A percentile compares a stretch with the other conserved stretches of the same genome.
Evolutionary conservation across 2,888 invertebrate species (phyloP).

Genomic region (Lathronympha strigana): DNA sequence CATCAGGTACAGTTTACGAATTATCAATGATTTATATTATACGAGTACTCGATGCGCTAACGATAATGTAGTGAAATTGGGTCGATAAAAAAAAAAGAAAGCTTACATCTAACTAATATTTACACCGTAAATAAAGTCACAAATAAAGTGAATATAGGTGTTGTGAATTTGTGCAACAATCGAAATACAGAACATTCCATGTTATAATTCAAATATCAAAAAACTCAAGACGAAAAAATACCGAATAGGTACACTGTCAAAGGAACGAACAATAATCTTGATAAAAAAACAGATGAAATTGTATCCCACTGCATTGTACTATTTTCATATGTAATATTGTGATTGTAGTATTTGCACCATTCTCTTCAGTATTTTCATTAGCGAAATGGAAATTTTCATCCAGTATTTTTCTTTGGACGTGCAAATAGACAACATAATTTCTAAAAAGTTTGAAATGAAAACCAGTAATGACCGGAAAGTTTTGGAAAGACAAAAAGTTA

Average conservation of each 20-base stretch:
- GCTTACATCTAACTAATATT: no score
- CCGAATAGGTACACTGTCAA: not conserved
- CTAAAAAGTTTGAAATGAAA: not conserved
- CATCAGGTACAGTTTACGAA: no score
- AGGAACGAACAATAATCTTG: not conserved
- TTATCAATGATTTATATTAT: no score
- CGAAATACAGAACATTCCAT: no score
- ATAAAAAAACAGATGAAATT: not conserved
- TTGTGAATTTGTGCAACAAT: no score
- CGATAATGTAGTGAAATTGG: no score
- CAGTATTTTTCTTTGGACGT: no score
- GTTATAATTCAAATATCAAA: not conserved
- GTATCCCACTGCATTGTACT: not conserved
- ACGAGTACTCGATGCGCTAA: no score
- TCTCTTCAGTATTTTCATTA: not conserved
- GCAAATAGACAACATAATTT: no score
- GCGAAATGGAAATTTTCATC: not conserved
- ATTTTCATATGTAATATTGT: not conserved
- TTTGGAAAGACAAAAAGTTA: conserved; percentile 42
- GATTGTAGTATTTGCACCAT: conserved; percentile 6
- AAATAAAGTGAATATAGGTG: no score
- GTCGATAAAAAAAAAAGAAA: no score
- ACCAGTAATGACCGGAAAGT: conserved; percentile 6
- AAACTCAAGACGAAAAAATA: not conserved
- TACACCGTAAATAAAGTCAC: no score